Conservation (phyloP, 2,888 invertebrate genomes). For the Eumerus sabulonum region DNA sequence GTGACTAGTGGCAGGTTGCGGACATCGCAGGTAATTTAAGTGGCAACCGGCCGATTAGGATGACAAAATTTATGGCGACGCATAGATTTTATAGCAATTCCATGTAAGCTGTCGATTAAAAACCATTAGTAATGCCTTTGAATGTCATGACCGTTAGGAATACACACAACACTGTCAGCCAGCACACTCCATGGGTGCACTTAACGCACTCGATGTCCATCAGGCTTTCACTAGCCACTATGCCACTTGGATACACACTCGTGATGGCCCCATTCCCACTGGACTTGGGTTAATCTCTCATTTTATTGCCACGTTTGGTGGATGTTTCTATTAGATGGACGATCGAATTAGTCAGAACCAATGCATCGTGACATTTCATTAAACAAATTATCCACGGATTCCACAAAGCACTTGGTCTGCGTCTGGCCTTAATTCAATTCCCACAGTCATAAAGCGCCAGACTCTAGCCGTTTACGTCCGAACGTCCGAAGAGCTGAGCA, state of each 20-base stretch:
- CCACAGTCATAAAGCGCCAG: conserved; percentile 25
- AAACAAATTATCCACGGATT: conserved; percentile 22
- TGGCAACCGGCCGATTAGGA: conserved; percentile 51
- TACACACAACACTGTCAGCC: background rate
- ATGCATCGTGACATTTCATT: conserved; percentile 18
- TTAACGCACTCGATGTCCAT: too few species aligned
- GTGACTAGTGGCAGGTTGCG: conserved; percentile 53
- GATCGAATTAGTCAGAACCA: conserved; percentile 1
- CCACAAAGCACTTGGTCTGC: background rate
- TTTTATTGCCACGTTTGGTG: background rate
- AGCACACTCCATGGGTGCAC: too few species aligned
- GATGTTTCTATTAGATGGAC: background rate
- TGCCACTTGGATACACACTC: background rate
- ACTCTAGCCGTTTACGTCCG: conserved; percentile 2
- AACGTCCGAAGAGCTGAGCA: background rate
- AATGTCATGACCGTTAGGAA: conserved; percentile 27
- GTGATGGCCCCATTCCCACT: conserved; percentile 24
- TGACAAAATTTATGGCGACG: conserved; percentile 44
- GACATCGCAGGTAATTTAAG: conserved; percentile 56
- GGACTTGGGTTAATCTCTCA: background rate
- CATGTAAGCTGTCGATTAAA: conserved; percentile 48
- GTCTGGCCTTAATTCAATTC: conserved; percentile 10
- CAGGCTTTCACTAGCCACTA: background rate
- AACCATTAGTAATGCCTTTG: conserved; percentile 20
- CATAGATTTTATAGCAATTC: conserved; percentile 30